phyloP scores from a whole-genome alignment of 2,797 vertebrate species.

The Hydrocynus forskahlii region DNA sequence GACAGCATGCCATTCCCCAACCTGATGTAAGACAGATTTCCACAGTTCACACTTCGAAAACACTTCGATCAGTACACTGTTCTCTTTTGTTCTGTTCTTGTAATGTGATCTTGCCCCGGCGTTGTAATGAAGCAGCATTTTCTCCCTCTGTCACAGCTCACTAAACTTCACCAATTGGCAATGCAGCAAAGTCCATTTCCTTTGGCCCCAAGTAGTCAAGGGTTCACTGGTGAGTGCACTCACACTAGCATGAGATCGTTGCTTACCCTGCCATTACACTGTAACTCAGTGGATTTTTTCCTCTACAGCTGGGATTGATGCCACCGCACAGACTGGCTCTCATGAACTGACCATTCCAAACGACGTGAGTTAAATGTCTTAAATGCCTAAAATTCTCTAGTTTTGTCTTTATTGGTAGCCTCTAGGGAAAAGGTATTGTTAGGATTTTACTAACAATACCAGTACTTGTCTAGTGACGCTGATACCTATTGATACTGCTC shows the following conservation, averaged over 20 bases:
- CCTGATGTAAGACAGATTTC: conserved; percentile 90
- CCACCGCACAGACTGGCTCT: conserved; percentile 94
- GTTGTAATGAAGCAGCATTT: not conserved
- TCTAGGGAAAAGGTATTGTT: too few relatives aligned
- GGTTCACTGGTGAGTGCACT: conserved; percentile 89
- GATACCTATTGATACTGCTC: too few relatives aligned
- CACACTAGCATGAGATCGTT: too few relatives aligned
- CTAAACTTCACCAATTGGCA: conserved; percentile 98
- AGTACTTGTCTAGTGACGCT: too few relatives aligned
- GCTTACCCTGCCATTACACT: not conserved
- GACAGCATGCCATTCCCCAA: conserved; percentile 99
- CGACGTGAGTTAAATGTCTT: conserved; percentile 86
- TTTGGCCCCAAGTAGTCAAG: conserved; percentile 91
- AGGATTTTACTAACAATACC: too few relatives aligned
- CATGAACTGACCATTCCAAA: conserved; percentile 99
- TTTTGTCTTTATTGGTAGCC: too few relatives aligned
- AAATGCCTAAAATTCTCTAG: too few relatives aligned
- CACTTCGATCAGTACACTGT: not conserved
- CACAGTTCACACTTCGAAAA: not conserved
- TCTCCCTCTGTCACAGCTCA: conserved; percentile 83
- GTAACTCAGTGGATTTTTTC: not conserved
- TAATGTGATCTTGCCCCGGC: not conserved
- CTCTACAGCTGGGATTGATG: conserved; percentile 88
- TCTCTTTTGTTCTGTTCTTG: not conserved
- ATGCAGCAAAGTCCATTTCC: conserved; percentile 99